Base-by-base conservation (phyloP, 2,797 vertebrate genomes). In the Diplodus sargus region DNA sequence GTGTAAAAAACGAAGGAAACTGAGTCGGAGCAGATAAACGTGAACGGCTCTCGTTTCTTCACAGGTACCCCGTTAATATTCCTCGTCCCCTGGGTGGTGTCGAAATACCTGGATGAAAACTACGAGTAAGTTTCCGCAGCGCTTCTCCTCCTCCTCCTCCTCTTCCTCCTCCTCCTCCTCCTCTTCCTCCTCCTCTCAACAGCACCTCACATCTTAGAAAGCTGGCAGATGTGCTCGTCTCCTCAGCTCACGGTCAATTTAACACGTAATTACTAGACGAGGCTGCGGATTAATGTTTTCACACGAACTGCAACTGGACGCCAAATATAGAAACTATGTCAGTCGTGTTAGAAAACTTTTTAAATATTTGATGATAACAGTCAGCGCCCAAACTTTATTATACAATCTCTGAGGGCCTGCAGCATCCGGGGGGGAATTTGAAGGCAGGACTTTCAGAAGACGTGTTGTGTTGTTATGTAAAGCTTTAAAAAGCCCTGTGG, bases 31-130 rank as follows among this genome's bases (percentile, higher is more conserved):
- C 14, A 30, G 54, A 58, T 65, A n/a, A 39, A 68, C 4, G 28
- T 28, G 28, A 62, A 49, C 28, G 49, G 61, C 43, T 87, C 61
- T 86, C n/a, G 16, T 85, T 64, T 91, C 53, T 83, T 70, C 43
- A 10, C 94, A 99, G 98, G 98, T 12, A 94, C 97, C 0, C 98
- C 98, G 0, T 58, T 99, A 87, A 94, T 99, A 74, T 99, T 99
- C 68, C 95, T 99, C 20, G 78, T 97, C 64, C 97, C 97, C 18
- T 99, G 98, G 98, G 95, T 96, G 0, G 68, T 94, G 0, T 91
- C 95, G 51, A 99, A 97, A 93, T 96, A 97, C 83, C 93, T 96
- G 13, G 96, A 97, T 0, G 98, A 99, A 93, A 99, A 99, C 75
- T 86, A 96, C 56, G 94, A 96, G 98, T 99, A 95, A 97, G 98